Evolutionary conservation across 1,140 invertebrate species (phyloP).

Genomic region (Cyclargus thomasi): DNA sequence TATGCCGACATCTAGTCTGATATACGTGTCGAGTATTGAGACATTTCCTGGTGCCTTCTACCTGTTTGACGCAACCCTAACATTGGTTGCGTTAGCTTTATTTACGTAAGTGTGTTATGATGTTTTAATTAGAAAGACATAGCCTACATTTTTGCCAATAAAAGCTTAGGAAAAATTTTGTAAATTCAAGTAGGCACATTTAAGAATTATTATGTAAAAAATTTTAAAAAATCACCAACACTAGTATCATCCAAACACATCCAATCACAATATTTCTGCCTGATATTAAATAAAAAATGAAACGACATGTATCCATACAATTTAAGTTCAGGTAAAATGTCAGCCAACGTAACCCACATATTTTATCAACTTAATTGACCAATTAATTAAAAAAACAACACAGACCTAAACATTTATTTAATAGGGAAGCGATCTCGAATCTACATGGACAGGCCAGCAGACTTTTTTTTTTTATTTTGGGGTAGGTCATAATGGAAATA

Average conservation of each 20-base stretch:
- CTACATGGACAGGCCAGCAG: not conserved
- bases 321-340: not conserved
- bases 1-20: constrained; percentile 73
- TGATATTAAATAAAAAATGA: not conserved
- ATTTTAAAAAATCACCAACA: not conserved
- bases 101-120: constrained; percentile 55
- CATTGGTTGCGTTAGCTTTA: constrained; percentile 55
- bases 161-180: not conserved
- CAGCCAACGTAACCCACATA: not conserved
- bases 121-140: not conserved
- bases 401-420: not conserved
- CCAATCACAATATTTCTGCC: not conserved
- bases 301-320: not conserved
- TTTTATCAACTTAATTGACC: not conserved
- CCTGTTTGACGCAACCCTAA: constrained; percentile 67
- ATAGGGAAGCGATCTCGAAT: not conserved
- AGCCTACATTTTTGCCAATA: not conserved
- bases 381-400: not conserved
- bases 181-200: no score
- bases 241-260: no score
- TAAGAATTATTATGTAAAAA: no score
- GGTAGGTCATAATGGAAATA: not conserved
- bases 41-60: constrained; percentile 74
- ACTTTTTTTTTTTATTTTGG: not conserved
- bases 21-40: constrained; percentile 72